Percentiles rank a stretch among this genome's conserved stretches.
Conservation (phyloP, 2,888 invertebrate species). For the Ferdinandea cuprea region DNA sequence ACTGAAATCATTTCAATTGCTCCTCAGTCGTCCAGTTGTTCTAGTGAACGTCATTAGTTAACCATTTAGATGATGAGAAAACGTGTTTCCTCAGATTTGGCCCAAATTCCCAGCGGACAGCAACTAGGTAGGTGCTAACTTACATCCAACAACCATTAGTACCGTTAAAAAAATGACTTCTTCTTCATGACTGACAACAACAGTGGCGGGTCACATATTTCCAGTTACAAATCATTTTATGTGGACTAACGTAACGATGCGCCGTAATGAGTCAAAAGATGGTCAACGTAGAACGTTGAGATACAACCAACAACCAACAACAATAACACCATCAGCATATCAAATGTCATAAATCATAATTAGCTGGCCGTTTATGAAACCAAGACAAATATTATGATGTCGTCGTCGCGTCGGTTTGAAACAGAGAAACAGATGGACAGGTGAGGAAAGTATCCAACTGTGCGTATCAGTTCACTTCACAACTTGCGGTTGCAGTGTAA, state of each 20-base stretch:
- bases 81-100: too few species aligned
- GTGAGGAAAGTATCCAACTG: background rate
- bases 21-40: too few species aligned
- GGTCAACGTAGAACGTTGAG: background rate
- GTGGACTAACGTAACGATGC: background rate
- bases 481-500: background rate
- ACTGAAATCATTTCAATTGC: too few species aligned
- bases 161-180: background rate
- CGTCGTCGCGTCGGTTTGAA: background rate
- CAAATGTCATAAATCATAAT: conserved; percentile 25
- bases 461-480: background rate
- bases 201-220: background rate
- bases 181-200: background rate
- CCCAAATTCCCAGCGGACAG: too few species aligned
- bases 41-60: too few species aligned
- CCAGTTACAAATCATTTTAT: background rate
- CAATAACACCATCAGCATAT: background rate
- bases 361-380: background rate
- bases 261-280: background rate
- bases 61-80: too few species aligned
- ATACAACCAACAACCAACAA: too few species aligned
- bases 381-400: conserved; percentile 13
- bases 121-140: too few species aligned
- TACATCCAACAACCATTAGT: background rate
- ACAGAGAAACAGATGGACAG: background rate